These are phyloP conservation scores for Poeciliopsis turrubarensis DNA, from an alignment of 2,113 vertebrate genomes.

Conservation along the genomic window DNA sequence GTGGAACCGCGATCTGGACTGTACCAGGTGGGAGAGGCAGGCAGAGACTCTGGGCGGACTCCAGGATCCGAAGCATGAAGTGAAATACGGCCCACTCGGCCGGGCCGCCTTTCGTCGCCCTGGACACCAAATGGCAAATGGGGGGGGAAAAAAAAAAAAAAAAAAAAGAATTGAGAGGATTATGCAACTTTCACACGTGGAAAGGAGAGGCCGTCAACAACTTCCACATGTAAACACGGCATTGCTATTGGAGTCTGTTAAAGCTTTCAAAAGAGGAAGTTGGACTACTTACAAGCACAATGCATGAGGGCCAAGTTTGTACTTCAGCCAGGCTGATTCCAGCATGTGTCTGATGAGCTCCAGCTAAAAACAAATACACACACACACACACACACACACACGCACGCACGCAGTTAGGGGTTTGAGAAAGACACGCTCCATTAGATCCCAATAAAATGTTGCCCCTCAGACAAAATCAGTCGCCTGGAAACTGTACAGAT, in stretches of 20 bases:
- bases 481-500: constrained; percentile 20
- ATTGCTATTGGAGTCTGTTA: not conserved
- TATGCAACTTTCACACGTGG: constrained; percentile 21
- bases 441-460: constrained; percentile 48
- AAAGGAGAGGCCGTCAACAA: constrained; percentile 6
- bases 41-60: constrained; percentile 85
- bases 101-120: constrained; percentile 76
- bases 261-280: not conserved
- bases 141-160: too few species aligned
- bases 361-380: constrained; percentile 84
- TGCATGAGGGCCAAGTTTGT: constrained; percentile 77
- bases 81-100: constrained; percentile 87
- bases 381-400: constrained; percentile 55
- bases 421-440: constrained; percentile 30
- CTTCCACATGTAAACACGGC: constrained; percentile 34
- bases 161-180: not conserved
- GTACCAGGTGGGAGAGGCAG: constrained; percentile 92
- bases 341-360: constrained; percentile 87
- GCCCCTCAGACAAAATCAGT: not conserved
- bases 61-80: constrained; percentile 89
- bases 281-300: constrained; percentile 84
- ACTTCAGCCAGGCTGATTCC: constrained; percentile 89
- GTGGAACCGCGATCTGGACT: not conserved
- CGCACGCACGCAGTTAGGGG: constrained; percentile 9
- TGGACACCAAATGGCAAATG: constrained; percentile 49